These are phyloP conservation scores for Abscondita cerata DNA, from an alignment of 2,888 invertebrate genomes.

Conservation along the genomic window DNA sequence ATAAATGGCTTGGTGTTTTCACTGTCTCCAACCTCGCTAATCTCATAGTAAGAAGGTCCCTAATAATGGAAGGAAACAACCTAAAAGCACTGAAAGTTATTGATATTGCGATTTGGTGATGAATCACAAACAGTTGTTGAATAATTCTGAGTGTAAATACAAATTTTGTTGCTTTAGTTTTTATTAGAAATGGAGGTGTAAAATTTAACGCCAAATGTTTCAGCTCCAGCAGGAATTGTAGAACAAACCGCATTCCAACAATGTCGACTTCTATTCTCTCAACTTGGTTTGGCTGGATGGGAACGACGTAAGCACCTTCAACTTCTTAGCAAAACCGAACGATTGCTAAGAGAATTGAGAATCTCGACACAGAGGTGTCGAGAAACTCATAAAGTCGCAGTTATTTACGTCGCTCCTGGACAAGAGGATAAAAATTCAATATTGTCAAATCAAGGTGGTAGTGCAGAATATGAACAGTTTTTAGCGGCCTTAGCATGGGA, in stretches of 20 bases:
- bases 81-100: no score
- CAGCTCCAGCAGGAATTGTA: slow-evolving; percentile 32
- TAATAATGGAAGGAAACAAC: no score
- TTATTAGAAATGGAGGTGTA: background rate
- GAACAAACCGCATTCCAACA: slow-evolving; percentile 72
- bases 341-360: slow-evolving; percentile 86
- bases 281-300: slow-evolving; percentile 90
- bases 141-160: no score
- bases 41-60: no score
- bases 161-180: no score
- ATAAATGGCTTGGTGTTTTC: no score
- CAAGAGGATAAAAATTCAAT: slow-evolving; percentile 98
- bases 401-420: slow-evolving; percentile 96
- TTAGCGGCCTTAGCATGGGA: slow-evolving; percentile 78
- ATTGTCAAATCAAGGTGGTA: slow-evolving; percentile 87
- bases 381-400: slow-evolving; percentile 94
- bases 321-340: slow-evolving; percentile 85
- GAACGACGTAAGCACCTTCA: slow-evolving; percentile 86
- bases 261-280: slow-evolving; percentile 88
- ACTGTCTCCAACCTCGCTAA: no score
- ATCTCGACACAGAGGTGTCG: slow-evolving; percentile 90
- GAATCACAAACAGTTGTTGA: no score
- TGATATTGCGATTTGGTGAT: no score
- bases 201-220: background rate
- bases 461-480: slow-evolving; percentile 87